Base-by-base conservation (phyloP, 2,797 vertebrate genomes). In the Urophycis tenuis region DNA sequence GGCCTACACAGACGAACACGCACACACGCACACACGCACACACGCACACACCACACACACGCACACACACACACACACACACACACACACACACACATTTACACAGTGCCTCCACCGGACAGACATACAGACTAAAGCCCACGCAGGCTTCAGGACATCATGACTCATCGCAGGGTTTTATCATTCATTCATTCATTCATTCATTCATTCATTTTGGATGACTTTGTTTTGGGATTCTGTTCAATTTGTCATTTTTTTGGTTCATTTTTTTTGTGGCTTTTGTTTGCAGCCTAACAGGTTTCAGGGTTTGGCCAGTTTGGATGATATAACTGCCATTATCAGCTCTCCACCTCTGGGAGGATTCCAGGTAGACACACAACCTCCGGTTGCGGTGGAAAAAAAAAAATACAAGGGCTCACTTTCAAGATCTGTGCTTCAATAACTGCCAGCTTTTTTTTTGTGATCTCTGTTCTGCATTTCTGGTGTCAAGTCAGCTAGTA, bases 311-410 rank as follows among this genome's bases (percentile, higher is more conserved):
- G 92, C 92, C 88, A 95, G 92, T 88, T 94, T 95, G 5, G 94
- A 92, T 53, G 95, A 95, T 87, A 85, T 94, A 83, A 76, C 92
- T 78, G 92, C 95, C 79, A 92, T 95, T 84, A 91, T 96, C 88
- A 95, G 79, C 92, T 95, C 94, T 60, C 92, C 96, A 0, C 92
- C 95, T 86, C 94, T 96, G 81, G 86, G 90, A 87, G 93, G 93
- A 92, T 94, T 94, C 87, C 95, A 96, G 96, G 96, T 98, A 92
- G 93, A 90, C 78, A 82, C 77, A 82, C 75, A 82, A 77, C 79
- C 84, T 67, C n/a, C 78, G 33, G 81, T 79, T 86, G 64, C 84
- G 75, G 34, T 75, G 72, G 49, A 76, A 81, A 39, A 81, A 76
- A 81, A 39, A 81, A 5, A 15, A 15, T 14, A 81, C 75, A 49